These are phyloP conservation scores for Sarcophilus harrisii DNA, from an alignment of 2,797 vertebrate genomes.

Conservation along the genomic window DNA sequence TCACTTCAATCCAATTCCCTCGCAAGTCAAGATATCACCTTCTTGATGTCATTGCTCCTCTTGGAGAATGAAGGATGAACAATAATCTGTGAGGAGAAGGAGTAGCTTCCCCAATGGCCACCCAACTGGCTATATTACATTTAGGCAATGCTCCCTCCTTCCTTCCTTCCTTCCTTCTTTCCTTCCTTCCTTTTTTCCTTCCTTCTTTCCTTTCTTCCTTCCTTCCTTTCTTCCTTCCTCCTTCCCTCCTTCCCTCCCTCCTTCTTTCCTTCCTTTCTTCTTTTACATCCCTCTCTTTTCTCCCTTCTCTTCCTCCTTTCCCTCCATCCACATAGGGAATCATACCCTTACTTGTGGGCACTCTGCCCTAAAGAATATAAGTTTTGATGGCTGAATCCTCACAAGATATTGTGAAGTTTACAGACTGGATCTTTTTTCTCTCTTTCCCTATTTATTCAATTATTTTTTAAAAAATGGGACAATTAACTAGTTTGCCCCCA, in stretches of 20 bases:
- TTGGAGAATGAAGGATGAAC: not conserved
- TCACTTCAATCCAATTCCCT: not conserved
- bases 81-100: not conserved
- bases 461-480: not conserved
- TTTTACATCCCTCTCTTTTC: no score
- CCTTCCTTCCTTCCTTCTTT: no score
- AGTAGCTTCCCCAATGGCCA: not conserved
- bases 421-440: not conserved
- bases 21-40: no score
- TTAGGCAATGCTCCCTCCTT: no score
- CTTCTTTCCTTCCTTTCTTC: no score
- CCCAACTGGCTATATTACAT: not conserved
- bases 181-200: no score
- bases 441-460: not conserved
- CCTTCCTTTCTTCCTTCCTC: no score
- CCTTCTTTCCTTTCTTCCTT: no score
- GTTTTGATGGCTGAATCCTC: not conserved
- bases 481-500: not conserved
- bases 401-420: not conserved
- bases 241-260: no score
- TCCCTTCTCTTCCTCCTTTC: not conserved
- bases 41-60: no score
- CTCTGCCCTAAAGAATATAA: not conserved
- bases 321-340: not conserved
- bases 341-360: not conserved